phyloP scores from a whole-genome alignment of 2,888 invertebrate genomes.

The Pecten maximus region DNA sequence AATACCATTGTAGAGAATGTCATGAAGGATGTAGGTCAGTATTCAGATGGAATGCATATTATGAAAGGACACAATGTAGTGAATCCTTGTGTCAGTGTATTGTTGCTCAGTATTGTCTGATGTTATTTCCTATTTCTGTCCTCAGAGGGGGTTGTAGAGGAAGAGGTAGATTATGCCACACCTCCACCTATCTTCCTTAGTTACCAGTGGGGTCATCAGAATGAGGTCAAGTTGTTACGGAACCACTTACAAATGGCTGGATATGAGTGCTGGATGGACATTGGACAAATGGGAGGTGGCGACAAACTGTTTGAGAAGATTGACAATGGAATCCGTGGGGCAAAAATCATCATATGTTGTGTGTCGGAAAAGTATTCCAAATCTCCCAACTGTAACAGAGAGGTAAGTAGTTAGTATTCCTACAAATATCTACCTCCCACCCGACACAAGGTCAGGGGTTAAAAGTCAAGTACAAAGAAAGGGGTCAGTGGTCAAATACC shows the following conservation, averaged over 20 bases:
- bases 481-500: neutral
- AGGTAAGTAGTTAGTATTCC: conserved; percentile 65
- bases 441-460: too few relatives aligned
- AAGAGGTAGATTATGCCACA: conserved; percentile 46
- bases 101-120: too few relatives aligned
- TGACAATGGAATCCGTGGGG: conserved; percentile 75
- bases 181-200: conserved; percentile 61
- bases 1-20: too few relatives aligned
- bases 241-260: conserved; percentile 79
- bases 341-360: conserved; percentile 69
- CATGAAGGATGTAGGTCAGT: neutral
- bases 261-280: conserved; percentile 81
- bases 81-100: too few relatives aligned
- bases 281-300: conserved; percentile 82
- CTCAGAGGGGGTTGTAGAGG: conserved; percentile 40
- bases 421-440: neutral
- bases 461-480: neutral
- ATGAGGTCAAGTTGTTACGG: conserved; percentile 76
- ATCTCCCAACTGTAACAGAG: conserved; percentile 81
- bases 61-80: too few relatives aligned
- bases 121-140: conserved; percentile 47
- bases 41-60: too few relatives aligned
- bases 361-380: conserved; percentile 77
- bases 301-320: conserved; percentile 81
- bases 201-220: conserved; percentile 81